phyloP scores from a whole-genome alignment of 2,888 invertebrate species.

The Drosophila gaucha region DNA sequence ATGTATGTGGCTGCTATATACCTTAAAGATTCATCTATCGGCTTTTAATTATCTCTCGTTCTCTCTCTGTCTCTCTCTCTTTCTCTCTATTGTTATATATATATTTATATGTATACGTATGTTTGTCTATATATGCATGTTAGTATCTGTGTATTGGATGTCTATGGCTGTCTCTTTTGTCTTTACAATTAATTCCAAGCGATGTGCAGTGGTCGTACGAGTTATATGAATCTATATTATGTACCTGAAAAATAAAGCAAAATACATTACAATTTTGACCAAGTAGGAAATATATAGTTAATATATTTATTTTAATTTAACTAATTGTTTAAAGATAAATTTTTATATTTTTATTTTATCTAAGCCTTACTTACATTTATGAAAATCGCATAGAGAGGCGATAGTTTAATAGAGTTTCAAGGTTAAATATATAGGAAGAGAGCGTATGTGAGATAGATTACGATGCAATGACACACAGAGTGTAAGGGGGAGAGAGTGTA shows the following conservation, averaged over 20 bases:
- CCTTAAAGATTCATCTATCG: neutral
- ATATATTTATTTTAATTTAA: neutral
- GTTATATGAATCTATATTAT: slow-evolving; percentile 5
- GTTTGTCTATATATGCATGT: slow-evolving; percentile 12
- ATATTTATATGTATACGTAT: neutral
- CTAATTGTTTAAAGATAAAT: neutral
- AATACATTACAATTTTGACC: neutral
- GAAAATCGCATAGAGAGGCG: slow-evolving; percentile 8
- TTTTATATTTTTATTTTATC: neutral
- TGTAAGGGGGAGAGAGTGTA: neutral
- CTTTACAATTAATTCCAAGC: too few relatives aligned
- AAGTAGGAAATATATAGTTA: neutral
- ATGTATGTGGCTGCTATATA: slow-evolving; percentile 18
- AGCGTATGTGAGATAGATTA: neutral
- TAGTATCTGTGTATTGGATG: slow-evolving; percentile 2
- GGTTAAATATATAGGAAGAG: neutral
- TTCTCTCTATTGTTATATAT: too few relatives aligned
- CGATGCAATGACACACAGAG: neutral
- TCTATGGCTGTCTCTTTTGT: slow-evolving; percentile 20
- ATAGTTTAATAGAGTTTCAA: neutral
- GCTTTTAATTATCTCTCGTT: too few relatives aligned
- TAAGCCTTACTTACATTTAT: neutral
- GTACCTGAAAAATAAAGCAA: slow-evolving; percentile 28
- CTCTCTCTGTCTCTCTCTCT: too few relatives aligned
- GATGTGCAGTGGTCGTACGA: slow-evolving; percentile 33